Evolutionary conservation across 2,797 vertebrate species (phyloP), one percentile per base, ranked within the genome.

Genomic region (Numenius phaeopus): DNA sequence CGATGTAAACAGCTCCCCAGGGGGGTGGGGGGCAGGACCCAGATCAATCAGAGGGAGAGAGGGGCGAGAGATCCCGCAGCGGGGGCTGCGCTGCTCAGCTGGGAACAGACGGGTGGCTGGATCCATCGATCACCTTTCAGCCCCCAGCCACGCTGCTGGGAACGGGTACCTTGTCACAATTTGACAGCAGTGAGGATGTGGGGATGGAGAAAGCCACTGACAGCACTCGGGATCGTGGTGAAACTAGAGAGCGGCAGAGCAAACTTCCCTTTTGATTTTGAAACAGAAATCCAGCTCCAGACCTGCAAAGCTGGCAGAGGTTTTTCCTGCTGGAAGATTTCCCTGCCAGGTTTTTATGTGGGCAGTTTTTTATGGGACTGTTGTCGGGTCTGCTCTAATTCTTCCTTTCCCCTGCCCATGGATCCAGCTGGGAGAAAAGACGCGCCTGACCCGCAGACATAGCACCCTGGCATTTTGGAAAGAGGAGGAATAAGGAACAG

Each of bases 401-500:
- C 87, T 62, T 44, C 2, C 59, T 64, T 88, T 81, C 37, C 55
- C 61, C 34, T 37, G 34, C 21, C 1, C 3, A 5, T 10, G 34
- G 58, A 58, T 26, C 46, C 42, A 21, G 11, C 65, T 26, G 79
- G 34, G 46, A 72, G 62, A 39, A 59, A 72, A 88, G 73, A 16
- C 1, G 0, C 2, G 14, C 24, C 42, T 9, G 44, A 54, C 19
- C 50, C 2, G 0, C 15, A 57, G 64, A 5, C 5, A 2, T 8
- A 58, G 55, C 57, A 57, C 8, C 44, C 61, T 37, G 4, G 66
- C 27, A 7, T 61, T 76, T 37, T 39, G n/a, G 69, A 83, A 76
- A 69, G 76, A 71, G 64, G 37, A 67, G 83, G 95, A 59, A 62
- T 30, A 79, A 93, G 83, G 80, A 93, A 87, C 82, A 94, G 91